A percentile compares a stretch with the other conserved stretches of the same genome.
phyloP scores from a whole-genome alignment of 2,888 invertebrate species.

The Pterostichus niger region DNA sequence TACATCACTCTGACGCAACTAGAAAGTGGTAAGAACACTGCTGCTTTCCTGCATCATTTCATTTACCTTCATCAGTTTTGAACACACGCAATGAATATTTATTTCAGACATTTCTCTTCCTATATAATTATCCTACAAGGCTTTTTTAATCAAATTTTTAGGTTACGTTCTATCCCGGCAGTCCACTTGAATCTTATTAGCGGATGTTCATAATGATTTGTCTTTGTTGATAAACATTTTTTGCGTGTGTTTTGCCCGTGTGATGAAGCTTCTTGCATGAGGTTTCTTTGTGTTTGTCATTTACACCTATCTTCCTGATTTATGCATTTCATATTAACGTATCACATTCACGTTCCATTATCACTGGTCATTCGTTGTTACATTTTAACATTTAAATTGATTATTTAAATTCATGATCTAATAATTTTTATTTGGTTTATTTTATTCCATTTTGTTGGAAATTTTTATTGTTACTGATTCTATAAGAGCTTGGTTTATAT shows the following conservation, averaged over 20 bases:
- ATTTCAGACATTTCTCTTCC: background rate
- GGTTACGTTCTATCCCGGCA: no score
- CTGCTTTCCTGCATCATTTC: conserved; percentile 71
- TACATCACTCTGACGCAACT: conserved; percentile 77
- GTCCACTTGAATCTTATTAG: no score
- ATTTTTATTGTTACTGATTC: conserved; percentile 37
- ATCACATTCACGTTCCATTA: conserved; percentile 49
- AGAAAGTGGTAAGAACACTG: conserved; percentile 78
- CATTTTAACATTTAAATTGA: conserved; percentile 64
- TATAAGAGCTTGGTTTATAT: conserved; percentile 55
- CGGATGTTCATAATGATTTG: background rate
- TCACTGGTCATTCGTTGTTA: conserved; percentile 55
- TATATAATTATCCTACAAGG: background rate
- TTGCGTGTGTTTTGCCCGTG: conserved; percentile 69
- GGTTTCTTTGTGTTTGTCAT: conserved; percentile 68
- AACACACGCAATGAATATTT: conserved; percentile 22
- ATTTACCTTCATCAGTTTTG: conserved; percentile 54
- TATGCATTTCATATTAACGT: conserved; percentile 60
- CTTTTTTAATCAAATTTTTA: no score
- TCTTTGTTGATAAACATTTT: conserved; percentile 1
- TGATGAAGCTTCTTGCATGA: conserved; percentile 74
- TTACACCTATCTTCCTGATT: conserved; percentile 67
- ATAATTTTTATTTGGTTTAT: conserved; percentile 50
- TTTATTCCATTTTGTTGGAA: conserved; percentile 34
- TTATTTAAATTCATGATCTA: conserved; percentile 63